These are phyloP conservation scores for Hypomesus transpacificus DNA, from an alignment of 2,113 vertebrate genomes.

Conservation along the genomic window DNA sequence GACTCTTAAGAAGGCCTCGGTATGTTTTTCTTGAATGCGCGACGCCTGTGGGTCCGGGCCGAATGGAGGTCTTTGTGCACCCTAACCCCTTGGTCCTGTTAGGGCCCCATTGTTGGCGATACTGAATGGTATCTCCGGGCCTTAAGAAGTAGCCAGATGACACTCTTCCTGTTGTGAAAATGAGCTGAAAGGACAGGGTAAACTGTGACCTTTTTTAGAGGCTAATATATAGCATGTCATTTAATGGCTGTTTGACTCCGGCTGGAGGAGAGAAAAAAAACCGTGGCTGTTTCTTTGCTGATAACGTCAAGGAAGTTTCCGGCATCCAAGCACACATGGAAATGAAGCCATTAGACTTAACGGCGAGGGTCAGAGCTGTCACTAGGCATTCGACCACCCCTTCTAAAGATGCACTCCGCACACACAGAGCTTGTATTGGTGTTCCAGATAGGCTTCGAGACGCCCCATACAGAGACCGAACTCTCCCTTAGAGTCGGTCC, in stretches of 20 bases:
- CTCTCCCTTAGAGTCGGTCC: constrained; percentile 49
- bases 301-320: not conserved
- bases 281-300: not conserved
- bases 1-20: constrained; percentile 47
- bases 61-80: constrained; percentile 67
- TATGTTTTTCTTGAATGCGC: constrained; percentile 48
- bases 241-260: constrained; percentile 52
- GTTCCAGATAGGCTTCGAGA: constrained; percentile 57
- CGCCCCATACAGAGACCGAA: constrained; percentile 60
- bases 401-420: constrained; percentile 1
- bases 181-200: constrained; percentile 61
- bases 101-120: constrained; percentile 66
- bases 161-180: constrained; percentile 71
- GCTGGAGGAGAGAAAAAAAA: not conserved
- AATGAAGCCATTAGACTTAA: not conserved
- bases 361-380: not conserved
- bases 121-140: constrained; percentile 69
- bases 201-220: constrained; percentile 61
- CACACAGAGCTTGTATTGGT: constrained; percentile 46
- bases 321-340: not conserved
- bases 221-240: constrained; percentile 69
- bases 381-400: constrained; percentile 9
- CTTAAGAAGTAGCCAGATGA: constrained; percentile 72
- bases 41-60: constrained; percentile 40
- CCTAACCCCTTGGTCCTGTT: constrained; percentile 65